Percentiles rank a stretch among this genome's conserved stretches.
Evolutionary conservation across 2,888 invertebrate genomes (phyloP).

Genomic region (Carterocephalus palaemon): DNA sequence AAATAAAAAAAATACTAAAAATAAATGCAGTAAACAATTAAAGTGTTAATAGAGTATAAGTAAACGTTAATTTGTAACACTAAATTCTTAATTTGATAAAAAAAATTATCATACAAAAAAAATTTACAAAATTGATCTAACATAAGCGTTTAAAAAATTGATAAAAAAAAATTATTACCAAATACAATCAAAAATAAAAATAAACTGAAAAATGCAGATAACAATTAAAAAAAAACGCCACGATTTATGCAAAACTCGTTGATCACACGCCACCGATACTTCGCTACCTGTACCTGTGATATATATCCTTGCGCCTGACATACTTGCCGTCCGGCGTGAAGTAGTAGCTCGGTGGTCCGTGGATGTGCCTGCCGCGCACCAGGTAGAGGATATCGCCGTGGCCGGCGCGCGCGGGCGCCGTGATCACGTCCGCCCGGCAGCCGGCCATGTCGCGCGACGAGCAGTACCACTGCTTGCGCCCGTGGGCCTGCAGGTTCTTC

Average conservation of each 20-base stretch:
- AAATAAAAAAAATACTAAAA: too few relatives aligned
- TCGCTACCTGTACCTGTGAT: slow-evolving; percentile 69
- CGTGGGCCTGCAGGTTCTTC: slow-evolving; percentile 72
- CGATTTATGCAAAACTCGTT: slow-evolving; percentile 8
- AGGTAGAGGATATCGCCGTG: slow-evolving; percentile 67
- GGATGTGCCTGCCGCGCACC: slow-evolving; percentile 68
- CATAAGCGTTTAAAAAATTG: too few relatives aligned
- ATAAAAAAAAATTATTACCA: background rate
- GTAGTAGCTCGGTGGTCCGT: slow-evolving; percentile 69
- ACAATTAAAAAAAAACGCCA: slow-evolving; percentile 4
- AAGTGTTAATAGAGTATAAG: too few relatives aligned
- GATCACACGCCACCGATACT: slow-evolving; percentile 14
- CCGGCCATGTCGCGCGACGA: slow-evolving; percentile 73
- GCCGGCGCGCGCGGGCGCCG: slow-evolving; percentile 55
- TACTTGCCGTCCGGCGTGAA: slow-evolving; percentile 73
- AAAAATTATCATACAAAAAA: too few relatives aligned
- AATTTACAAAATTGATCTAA: too few relatives aligned
- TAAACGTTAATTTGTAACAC: too few relatives aligned
- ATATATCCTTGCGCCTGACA: slow-evolving; percentile 68
- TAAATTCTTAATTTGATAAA: too few relatives aligned
- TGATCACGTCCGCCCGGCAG: slow-evolving; percentile 72
- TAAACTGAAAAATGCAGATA: background rate
- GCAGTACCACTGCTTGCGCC: slow-evolving; percentile 74
- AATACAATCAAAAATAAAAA: slow-evolving; percentile 3
- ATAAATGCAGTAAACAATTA: too few relatives aligned